These are phyloP conservation scores for Phengaris arion DNA, from an alignment of 2,888 invertebrate species.

Conservation along the genomic window DNA sequence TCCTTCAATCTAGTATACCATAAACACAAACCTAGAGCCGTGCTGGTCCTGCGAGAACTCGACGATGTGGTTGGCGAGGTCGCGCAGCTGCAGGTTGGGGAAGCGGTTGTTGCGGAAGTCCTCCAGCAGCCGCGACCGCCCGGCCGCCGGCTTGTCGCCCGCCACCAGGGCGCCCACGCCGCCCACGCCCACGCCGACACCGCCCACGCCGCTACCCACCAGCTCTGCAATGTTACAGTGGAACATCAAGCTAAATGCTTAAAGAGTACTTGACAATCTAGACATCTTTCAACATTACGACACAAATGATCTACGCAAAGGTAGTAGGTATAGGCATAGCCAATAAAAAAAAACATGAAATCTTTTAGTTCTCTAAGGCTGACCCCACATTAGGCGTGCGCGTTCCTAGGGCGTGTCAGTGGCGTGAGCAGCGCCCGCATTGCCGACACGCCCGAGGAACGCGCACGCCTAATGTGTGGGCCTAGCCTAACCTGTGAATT, in stretches of 20 bases:
- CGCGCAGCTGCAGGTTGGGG: conserved; percentile 93
- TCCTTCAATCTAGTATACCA: too few relatives aligned
- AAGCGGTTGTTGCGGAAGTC: conserved; percentile 96
- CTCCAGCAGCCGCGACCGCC: conserved; percentile 94
- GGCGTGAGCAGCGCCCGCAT: too few relatives aligned
- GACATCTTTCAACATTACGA: background rate
- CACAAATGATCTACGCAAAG: background rate
- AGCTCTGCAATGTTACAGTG: conserved; percentile 49
- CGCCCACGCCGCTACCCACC: conserved; percentile 62
- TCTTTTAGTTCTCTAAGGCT: too few relatives aligned
- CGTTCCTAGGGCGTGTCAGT: too few relatives aligned
- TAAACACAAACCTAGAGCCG: conserved; percentile 85
- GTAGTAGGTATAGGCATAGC: too few relatives aligned
- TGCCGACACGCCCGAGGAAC: too few relatives aligned
- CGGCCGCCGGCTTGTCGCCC: conserved; percentile 78
- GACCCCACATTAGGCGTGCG: too few relatives aligned
- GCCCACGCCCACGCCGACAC: conserved; percentile 43
- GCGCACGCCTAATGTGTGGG: too few relatives aligned
- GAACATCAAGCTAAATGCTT: background rate
- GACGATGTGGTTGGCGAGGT: conserved; percentile 98
- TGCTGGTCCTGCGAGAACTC: conserved; percentile 99
- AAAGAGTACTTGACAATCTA: background rate
- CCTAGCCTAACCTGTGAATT: too few relatives aligned
- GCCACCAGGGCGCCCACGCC: conserved; percentile 58
- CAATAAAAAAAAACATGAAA: too few relatives aligned